Evolutionary conservation across 2,113 vertebrate species (phyloP), one percentile per base, ranked within the genome.

Genomic region (Campylomormyrus numenius): DNA sequence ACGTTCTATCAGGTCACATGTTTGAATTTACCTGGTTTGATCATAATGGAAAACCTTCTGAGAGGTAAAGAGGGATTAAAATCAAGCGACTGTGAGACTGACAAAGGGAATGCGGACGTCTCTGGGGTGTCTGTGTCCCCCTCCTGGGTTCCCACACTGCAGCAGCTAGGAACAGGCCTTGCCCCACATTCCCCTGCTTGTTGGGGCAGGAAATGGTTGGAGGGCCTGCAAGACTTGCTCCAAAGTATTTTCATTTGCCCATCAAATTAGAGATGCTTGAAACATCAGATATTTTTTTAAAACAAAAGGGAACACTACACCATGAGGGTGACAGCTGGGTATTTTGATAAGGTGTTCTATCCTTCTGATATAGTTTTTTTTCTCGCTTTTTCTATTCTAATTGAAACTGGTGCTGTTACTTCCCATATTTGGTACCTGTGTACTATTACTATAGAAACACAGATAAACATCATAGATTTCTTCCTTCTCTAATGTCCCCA

Each of bases 101-200:
- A 17, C n/a, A 49, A 31, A 35, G 15, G 48, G 6, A 7, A 53
- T 24, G n/a, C 0, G 8, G 46, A 27, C 21, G 2, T 24, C 15
- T 11, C 9, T 49, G 62, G 53, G 49, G 24, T 6, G 13, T n/a
- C 5, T 89, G 24, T n/a, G 45, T 11, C 8, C 83, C 83, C 4
- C 11, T 48, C 5, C 3, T 5, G 24, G 46, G 11, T 80, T 80
- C 88, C 39, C 10, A n/a, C 5, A 27, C 88, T 49, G 66, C 46
- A 27, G 11, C 13, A 31, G n/a, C 2, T 17, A 50, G 88, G 88
- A 89, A 74, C 24, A 21, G 62, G 58, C 62, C 66, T 17, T 74
- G 46, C 15, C 27, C 8, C 62, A 50, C 88, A 80, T 89, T 89
- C 66, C 88, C 62, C 13, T 49, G 58, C 88, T 27, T 89, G 62